These are phyloP conservation scores for Aldabrachelys gigantea DNA, from an alignment of 2,113 vertebrate species.

Conservation along the genomic window DNA sequence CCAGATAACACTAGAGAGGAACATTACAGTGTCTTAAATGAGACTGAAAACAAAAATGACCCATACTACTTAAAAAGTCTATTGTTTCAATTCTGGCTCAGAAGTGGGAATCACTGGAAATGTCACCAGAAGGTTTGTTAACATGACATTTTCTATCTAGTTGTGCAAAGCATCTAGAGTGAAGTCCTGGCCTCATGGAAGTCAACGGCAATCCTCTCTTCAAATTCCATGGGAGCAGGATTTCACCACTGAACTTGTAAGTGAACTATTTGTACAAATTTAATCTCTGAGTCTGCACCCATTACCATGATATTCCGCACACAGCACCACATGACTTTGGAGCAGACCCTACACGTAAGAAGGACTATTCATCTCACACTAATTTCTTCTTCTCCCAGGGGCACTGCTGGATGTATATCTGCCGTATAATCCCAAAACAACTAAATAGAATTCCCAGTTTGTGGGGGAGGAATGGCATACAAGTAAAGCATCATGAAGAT, in stretches of 20 bases:
- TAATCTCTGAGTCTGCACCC: background rate
- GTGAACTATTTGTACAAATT: fast-evolving
- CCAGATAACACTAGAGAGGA: no score
- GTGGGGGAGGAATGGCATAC: background rate
- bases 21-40: background rate
- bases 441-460: background rate
- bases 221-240: background rate
- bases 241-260: background rate
- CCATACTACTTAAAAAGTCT: background rate
- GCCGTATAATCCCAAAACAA: background rate
- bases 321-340: fast-evolving
- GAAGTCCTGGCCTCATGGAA: background rate
- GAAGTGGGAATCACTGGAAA: background rate
- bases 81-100: background rate
- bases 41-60: background rate
- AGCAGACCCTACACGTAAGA: background rate
- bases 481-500: background rate
- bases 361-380: background rate
- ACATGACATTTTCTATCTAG: background rate
- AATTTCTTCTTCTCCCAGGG: fast-evolving
- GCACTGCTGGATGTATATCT: background rate
- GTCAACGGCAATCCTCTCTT: background rate
- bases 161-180: background rate
- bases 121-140: background rate
- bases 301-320: background rate